Conservation (phyloP, 2,113 vertebrate genomes). For the Apaloderma vittatum region DNA sequence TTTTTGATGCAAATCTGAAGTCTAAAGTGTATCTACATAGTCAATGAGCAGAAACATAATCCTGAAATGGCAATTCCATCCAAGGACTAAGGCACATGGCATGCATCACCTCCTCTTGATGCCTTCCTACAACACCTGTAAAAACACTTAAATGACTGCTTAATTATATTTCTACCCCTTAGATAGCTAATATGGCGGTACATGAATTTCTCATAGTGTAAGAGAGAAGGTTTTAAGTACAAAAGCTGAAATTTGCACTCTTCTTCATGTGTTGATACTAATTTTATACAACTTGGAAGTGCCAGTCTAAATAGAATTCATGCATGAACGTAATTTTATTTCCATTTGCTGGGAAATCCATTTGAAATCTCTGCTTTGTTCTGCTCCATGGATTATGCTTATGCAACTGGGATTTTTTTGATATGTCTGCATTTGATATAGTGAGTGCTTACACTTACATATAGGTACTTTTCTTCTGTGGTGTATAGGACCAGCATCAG, state of each 20-base stretch:
- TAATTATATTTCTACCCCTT: not conserved
- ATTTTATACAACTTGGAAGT: not conserved
- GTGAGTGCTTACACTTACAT: not conserved
- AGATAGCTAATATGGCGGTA: not conserved
- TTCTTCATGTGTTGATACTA: not conserved
- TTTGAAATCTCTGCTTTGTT: not conserved
- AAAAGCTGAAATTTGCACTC: not conserved
- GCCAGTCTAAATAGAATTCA: not conserved
- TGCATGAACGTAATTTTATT: not conserved
- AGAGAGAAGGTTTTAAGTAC: not conserved
- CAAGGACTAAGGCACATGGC: not conserved
- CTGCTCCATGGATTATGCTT: not conserved
- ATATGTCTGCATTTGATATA: not conserved
- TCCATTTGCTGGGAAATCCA: not conserved
- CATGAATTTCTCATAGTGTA: not conserved
- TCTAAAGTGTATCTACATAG: not conserved
- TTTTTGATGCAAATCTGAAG: not conserved
- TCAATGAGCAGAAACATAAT: not conserved
- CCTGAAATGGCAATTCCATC: not conserved
- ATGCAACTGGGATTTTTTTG: not conserved
- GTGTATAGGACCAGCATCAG: not conserved
- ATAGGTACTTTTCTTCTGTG: not conserved
- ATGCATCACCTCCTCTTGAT: not conserved
- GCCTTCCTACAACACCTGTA: not conserved
- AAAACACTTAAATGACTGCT: not conserved